A percentile compares a stretch with the other conserved stretches of the same genome.
These are phyloP conservation scores for Cromileptes altivelis DNA, from an alignment of 2,113 vertebrate species.

Conservation along the genomic window DNA sequence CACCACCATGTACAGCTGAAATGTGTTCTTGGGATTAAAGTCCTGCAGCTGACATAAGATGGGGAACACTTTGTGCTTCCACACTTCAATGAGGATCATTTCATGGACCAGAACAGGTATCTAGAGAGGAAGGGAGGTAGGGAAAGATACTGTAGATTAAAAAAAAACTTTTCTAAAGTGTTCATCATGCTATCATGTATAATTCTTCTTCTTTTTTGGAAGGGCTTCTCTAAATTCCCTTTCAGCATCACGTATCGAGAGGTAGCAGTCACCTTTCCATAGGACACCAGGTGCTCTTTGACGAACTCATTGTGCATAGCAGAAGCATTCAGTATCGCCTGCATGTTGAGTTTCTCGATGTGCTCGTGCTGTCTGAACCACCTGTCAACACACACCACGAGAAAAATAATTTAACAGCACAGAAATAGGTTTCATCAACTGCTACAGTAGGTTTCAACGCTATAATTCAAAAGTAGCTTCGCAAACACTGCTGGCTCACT, in stretches of 20 bases:
- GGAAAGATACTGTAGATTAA: neutral
- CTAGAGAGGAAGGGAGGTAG: slow-evolving; percentile 75
- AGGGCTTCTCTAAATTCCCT: neutral
- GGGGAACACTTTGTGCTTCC: slow-evolving; percentile 95
- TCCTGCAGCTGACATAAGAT: slow-evolving; percentile 92
- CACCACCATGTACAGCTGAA: slow-evolving; percentile 96
- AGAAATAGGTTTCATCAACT: neutral
- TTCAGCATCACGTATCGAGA: neutral
- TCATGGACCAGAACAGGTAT: slow-evolving; percentile 89
- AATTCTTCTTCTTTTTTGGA: neutral
- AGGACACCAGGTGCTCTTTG: slow-evolving; percentile 90
- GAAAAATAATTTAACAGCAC: neutral
- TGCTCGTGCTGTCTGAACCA: slow-evolving; percentile 94
- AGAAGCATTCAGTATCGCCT: slow-evolving; percentile 90
- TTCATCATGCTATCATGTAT: neutral
- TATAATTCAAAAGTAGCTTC: too few species aligned
- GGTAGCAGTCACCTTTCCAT: slow-evolving; percentile 87
- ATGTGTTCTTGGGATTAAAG: slow-evolving; percentile 91
- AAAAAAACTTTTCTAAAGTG: neutral
- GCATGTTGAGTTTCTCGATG: slow-evolving; percentile 96
- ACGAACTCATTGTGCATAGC: slow-evolving; percentile 89
- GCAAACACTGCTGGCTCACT: too few species aligned
- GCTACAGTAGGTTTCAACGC: neutral
- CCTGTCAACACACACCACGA: slow-evolving; percentile 75
- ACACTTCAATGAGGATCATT: slow-evolving; percentile 92